Base-by-base conservation (phyloP, 2,797 vertebrate species). In the Leptatherina wallacei region DNA sequence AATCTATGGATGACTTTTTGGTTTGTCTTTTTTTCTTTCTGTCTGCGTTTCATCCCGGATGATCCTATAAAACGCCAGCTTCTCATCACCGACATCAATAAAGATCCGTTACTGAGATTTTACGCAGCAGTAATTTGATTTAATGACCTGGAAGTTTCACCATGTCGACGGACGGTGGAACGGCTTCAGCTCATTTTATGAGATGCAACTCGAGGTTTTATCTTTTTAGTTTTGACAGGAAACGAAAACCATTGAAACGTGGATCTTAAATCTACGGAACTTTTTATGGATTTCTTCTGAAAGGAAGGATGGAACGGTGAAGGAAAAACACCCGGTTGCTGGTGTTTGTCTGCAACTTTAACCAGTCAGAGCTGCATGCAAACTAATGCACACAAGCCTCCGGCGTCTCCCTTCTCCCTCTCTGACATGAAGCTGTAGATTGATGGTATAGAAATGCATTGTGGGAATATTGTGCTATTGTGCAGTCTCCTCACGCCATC, bases 361-460 rank as follows among this genome's bases (percentile, higher is more conserved):
- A 2, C 2, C 1, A 56, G 33, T 47, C 16, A 32, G 59, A 54
- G 52, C 52, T 54, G 52, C 52, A 29, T 54, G 64, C 5, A 10
- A 33, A 58, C 20, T n/a, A 27, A 42, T 8, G 3, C 57, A 27
- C 33, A 22, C n/a, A 22, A 44, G 67, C 78, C 76, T 65, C 36
- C 24, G 44, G 71, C 44, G 0, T 35, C 55, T n/a, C 57, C 44
- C 49, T 35, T 44, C 69, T n/a, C 27, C 33, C 68, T 52, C 5
- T 40, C 32, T 16, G 57, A 30, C 56, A 14, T 29, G 29, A 40
- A 52, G 56, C 68, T 76, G 65, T 65, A 78, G 71, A 82, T 75
- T 78, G 71, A 86, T 75, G 69, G 60, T 87, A 81, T 74, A 81
- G 85, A 80, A 85, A 83, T 85, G 85, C 91, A 90, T 87, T 88